These are phyloP conservation scores for Pseudococcus longispinus DNA, from an alignment of 2,888 invertebrate genomes.

Conservation along the genomic window DNA sequence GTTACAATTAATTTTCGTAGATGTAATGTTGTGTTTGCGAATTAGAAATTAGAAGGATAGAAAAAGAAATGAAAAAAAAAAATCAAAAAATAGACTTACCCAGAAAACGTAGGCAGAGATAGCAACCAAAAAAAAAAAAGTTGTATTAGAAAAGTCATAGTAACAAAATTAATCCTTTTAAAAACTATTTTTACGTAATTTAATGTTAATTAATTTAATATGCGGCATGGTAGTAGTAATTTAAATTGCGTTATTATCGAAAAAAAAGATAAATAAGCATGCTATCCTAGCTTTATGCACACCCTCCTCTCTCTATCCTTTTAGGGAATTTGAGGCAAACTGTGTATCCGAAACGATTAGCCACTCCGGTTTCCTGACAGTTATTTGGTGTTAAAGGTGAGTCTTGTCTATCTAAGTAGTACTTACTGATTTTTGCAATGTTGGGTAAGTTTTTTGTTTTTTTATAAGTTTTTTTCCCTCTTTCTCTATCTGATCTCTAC, in stretches of 20 bases:
- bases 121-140: background rate
- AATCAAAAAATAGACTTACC: background rate
- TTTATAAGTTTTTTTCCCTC: background rate
- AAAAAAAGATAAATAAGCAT: slow-evolving; percentile 50
- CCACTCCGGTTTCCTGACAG: slow-evolving; percentile 56
- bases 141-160: background rate
- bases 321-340: slow-evolving; percentile 56
- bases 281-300: slow-evolving; percentile 57
- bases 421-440: background rate
- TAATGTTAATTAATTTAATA: slow-evolving; percentile 22
- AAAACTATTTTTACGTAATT: slow-evolving; percentile 3
- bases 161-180: background rate
- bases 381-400: slow-evolving; percentile 55
- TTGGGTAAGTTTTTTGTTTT: slow-evolving; percentile 53
- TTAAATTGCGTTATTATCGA: slow-evolving; percentile 43
- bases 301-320: slow-evolving; percentile 56
- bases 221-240: slow-evolving; percentile 55
- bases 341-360: slow-evolving; percentile 54
- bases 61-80: background rate
- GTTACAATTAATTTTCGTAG: background rate
- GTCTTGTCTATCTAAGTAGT: slow-evolving; percentile 43
- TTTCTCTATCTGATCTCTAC: background rate
- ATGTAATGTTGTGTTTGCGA: background rate
- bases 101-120: background rate
- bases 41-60: background rate